These are phyloP conservation scores for Crotophaga sulcirostris DNA, from an alignment of 2,113 vertebrate species.

Conservation along the genomic window DNA sequence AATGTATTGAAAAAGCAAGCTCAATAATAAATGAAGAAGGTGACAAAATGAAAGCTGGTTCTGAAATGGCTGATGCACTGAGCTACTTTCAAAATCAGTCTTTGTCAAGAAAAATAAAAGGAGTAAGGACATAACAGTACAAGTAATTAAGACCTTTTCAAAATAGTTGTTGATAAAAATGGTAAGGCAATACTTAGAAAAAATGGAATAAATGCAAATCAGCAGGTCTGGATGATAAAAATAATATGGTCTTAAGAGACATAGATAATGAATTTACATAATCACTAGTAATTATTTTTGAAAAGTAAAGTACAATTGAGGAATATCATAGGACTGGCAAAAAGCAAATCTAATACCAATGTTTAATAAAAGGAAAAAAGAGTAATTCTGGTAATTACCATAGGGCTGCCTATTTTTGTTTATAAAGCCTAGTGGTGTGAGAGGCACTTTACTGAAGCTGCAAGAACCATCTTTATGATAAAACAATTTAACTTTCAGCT, in stretches of 20 bases:
- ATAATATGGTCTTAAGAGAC: conserved; percentile 40
- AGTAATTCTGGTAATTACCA: conserved; percentile 17
- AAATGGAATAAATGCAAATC: conserved; percentile 33
- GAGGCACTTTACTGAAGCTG: neutral
- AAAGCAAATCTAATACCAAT: conserved; percentile 26
- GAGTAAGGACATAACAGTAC: conserved; percentile 34
- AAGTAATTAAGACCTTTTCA: conserved; percentile 62
- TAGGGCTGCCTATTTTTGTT: conserved; percentile 12
- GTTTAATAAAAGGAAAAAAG: conserved; percentile 5
- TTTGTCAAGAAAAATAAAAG: conserved; percentile 49
- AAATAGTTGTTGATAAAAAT: conserved; percentile 47
- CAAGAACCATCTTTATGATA: neutral
- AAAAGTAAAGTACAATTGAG: conserved; percentile 36
- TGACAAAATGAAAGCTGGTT: conserved; percentile 53
- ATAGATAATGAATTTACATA: conserved; percentile 64
- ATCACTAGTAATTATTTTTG: conserved; percentile 58
- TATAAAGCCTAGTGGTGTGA: neutral
- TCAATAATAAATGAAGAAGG: conserved; percentile 47
- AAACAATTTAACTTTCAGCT: neutral
- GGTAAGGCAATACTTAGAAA: conserved; percentile 40
- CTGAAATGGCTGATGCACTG: conserved; percentile 48
- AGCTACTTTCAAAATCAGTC: conserved; percentile 40
- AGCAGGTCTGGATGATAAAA: conserved; percentile 30
- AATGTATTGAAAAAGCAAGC: conserved; percentile 44
- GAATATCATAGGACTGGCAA: conserved; percentile 18